phyloP scores from a whole-genome alignment of 2,113 vertebrate species.

The Dryoscopus gambensis region DNA sequence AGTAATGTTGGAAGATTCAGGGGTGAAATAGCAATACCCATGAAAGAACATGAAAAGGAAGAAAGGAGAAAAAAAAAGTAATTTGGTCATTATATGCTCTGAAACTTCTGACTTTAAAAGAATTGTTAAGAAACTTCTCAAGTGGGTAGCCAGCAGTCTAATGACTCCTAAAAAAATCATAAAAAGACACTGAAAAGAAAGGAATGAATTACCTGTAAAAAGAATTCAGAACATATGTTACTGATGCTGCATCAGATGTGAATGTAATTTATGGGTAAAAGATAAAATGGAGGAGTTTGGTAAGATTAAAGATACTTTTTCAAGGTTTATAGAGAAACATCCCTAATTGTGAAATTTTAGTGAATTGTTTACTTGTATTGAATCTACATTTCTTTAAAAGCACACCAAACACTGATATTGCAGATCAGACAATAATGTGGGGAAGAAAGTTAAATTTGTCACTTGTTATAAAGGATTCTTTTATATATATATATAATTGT shows the following conservation, averaged over 20 bases:
- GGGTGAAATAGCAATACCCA: not conserved
- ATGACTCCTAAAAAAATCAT: not conserved
- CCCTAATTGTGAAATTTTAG: not conserved
- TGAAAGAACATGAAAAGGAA: not conserved
- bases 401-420: not conserved
- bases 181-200: not conserved
- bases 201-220: not conserved
- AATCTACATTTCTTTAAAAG: not conserved
- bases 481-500: too few species aligned
- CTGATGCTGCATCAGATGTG: not conserved
- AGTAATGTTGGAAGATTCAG: not conserved
- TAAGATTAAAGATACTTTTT: not conserved
- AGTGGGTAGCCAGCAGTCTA: not conserved
- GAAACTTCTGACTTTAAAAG: not conserved
- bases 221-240: not conserved
- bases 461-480: not conserved
- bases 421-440: not conserved
- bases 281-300: not conserved
- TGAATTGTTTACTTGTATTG: not conserved
- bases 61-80: not conserved
- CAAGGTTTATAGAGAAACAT: not conserved
- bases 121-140: not conserved
- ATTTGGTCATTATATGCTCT: not conserved
- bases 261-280: conserved; percentile 9
- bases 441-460: not conserved